Percentiles rank a stretch among this genome's conserved stretches.
These are phyloP conservation scores for Catotricha subobsoleta DNA, from an alignment of 2,888 invertebrate genomes.

Conservation along the genomic window DNA sequence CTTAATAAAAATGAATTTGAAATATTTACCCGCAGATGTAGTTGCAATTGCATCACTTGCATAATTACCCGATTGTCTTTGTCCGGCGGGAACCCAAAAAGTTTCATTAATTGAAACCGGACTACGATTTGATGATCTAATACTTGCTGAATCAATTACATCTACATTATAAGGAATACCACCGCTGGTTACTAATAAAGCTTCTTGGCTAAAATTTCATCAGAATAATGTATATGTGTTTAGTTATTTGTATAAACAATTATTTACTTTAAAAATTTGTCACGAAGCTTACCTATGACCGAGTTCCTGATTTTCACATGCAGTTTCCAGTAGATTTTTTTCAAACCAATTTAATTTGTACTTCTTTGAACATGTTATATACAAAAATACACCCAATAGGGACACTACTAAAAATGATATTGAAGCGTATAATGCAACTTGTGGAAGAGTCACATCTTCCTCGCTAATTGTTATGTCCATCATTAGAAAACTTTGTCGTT, in stretches of 20 bases:
- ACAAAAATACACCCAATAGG: constrained; percentile 30
- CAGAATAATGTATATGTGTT: not conserved
- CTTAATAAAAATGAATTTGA: not conserved
- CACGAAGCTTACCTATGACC: constrained; percentile 11
- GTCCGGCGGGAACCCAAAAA: constrained; percentile 30
- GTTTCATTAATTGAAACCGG: constrained; percentile 27
- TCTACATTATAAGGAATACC: constrained; percentile 27
- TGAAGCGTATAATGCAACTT: constrained; percentile 31
- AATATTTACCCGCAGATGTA: constrained; percentile 1
- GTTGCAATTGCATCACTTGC: constrained; percentile 6
- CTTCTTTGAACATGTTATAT: constrained; percentile 34
- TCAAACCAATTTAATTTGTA: constrained; percentile 42
- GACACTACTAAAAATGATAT: constrained; percentile 33
- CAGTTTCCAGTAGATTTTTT: constrained; percentile 35
- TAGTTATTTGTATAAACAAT: not conserved
- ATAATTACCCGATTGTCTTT: constrained; percentile 12
- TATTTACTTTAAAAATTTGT: not conserved
- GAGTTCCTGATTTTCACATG: constrained; percentile 27
- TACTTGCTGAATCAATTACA: constrained; percentile 24
- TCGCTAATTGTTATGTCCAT: constrained; percentile 28
- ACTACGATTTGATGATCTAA: constrained; percentile 22
- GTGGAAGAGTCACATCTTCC: constrained; percentile 26
- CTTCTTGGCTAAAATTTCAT: constrained; percentile 26
- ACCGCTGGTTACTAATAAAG: constrained; percentile 23
- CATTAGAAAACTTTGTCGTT: not conserved